phyloP scores from a whole-genome alignment of 2,888 invertebrate genomes.

The Anorthoa munda region DNA sequence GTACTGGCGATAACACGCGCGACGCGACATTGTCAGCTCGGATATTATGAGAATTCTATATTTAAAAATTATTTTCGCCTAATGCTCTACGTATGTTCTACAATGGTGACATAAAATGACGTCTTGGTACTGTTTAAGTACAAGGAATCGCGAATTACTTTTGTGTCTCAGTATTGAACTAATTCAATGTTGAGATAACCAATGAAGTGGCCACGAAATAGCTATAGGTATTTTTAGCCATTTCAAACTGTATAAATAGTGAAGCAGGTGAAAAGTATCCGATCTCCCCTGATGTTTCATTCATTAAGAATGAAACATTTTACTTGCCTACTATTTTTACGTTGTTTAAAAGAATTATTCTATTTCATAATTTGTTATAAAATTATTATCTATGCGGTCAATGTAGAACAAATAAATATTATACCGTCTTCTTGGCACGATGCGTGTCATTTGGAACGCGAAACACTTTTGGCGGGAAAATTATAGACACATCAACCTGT shows the following conservation, averaged over 20 bases:
- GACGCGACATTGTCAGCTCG: slow-evolving; percentile 85
- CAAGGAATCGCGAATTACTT: slow-evolving; percentile 24
- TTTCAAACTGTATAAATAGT: slow-evolving; percentile 31
- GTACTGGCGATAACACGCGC: slow-evolving; percentile 80
- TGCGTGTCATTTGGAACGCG: slow-evolving; percentile 76
- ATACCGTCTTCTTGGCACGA: slow-evolving; percentile 81
- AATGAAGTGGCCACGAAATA: slow-evolving; percentile 41
- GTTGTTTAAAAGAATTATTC: background rate
- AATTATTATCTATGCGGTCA: slow-evolving; percentile 61
- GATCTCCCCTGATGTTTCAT: background rate
- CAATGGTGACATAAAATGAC: slow-evolving; percentile 64
- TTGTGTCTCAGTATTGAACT: slow-evolving; percentile 24
- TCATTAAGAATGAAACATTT: background rate
- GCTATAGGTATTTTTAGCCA: slow-evolving; percentile 33
- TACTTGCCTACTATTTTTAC: background rate
- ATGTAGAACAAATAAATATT: slow-evolving; percentile 75
- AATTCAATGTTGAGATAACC: slow-evolving; percentile 23
- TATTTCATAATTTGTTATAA: background rate
- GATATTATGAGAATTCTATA: slow-evolving; percentile 82
- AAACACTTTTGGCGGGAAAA: slow-evolving; percentile 83
- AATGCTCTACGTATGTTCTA: slow-evolving; percentile 73
- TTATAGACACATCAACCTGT: slow-evolving; percentile 74
- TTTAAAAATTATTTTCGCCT: slow-evolving; percentile 74
- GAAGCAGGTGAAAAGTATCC: slow-evolving; percentile 43
- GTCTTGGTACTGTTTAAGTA: too few species aligned